Evolutionary conservation across 2,113 vertebrate genomes (phyloP).

Genomic region (Galbula dea): DNA sequence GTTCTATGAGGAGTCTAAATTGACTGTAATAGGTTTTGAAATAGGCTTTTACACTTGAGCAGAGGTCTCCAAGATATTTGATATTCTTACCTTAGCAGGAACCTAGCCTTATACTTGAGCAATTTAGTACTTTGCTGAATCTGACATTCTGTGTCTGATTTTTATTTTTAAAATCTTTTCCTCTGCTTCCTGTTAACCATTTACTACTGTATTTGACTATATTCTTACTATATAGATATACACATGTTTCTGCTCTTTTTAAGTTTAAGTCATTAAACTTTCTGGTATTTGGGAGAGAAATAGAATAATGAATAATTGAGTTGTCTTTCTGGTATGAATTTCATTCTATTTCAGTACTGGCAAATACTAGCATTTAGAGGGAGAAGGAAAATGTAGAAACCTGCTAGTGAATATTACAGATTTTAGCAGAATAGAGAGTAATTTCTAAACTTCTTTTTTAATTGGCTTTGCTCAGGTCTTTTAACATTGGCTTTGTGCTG

Average conservation of each 20-base stretch:
- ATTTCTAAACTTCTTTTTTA: neutral
- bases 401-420: neutral
- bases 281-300: neutral
- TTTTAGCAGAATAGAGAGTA: neutral
- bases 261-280: neutral
- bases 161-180: neutral
- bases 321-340: neutral
- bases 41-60: neutral
- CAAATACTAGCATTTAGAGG: neutral
- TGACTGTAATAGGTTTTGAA: neutral
- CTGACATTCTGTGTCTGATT: neutral
- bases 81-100: neutral
- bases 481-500: slow-evolving; percentile 4
- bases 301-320: neutral
- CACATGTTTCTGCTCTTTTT: neutral
- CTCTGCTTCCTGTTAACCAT: neutral
- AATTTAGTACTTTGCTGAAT: neutral
- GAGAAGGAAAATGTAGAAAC: neutral
- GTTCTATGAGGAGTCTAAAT: neutral
- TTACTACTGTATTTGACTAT: neutral
- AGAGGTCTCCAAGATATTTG: neutral
- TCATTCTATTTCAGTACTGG: neutral
- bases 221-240: neutral
- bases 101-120: neutral
- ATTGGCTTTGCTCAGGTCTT: neutral